A percentile compares a stretch with the other conserved stretches of the same genome.
Conservation (phyloP, 2,888 invertebrate species). For the Drosophila monieri region DNA sequence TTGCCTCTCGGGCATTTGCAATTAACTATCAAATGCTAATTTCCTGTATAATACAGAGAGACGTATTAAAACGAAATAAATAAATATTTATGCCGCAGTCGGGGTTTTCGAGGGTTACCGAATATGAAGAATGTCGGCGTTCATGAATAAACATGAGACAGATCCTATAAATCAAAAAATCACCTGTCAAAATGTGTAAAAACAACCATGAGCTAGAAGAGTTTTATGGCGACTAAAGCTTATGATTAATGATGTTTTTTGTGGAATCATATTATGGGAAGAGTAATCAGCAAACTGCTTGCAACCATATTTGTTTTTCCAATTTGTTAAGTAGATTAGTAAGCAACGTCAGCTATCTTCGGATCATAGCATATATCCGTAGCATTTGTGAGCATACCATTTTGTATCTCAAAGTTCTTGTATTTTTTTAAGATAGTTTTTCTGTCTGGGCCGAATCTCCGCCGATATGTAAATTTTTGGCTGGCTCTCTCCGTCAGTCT, state of each 20-base stretch:
- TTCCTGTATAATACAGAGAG: conserved; percentile 32
- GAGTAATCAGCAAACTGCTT: background rate
- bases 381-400: background rate
- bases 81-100: conserved; percentile 28
- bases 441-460: conserved; percentile 20
- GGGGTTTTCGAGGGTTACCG: conserved; percentile 39
- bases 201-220: conserved; percentile 21
- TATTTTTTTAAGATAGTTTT: background rate
- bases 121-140: conserved; percentile 11
- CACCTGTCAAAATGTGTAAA: conserved; percentile 42
- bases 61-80: conserved; percentile 26
- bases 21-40: conserved; percentile 52
- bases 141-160: conserved; percentile 33
- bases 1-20: conserved; percentile 29
- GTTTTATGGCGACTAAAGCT: conserved; percentile 33
- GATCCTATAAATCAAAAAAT: conserved; percentile 32
- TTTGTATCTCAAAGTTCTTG: background rate
- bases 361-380: no score
- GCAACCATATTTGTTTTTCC: conserved; percentile 1
- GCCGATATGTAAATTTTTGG: conserved; percentile 56
- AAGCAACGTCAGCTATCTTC: background rate
- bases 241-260: conserved; percentile 13
- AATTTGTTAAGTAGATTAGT: background rate
- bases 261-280: conserved; percentile 2
- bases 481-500: conserved; percentile 5